A percentile compares a stretch with the other conserved stretches of the same genome.
phyloP scores from a whole-genome alignment of 1,140 invertebrate species.

The Thaumatotibia leucotreta region DNA sequence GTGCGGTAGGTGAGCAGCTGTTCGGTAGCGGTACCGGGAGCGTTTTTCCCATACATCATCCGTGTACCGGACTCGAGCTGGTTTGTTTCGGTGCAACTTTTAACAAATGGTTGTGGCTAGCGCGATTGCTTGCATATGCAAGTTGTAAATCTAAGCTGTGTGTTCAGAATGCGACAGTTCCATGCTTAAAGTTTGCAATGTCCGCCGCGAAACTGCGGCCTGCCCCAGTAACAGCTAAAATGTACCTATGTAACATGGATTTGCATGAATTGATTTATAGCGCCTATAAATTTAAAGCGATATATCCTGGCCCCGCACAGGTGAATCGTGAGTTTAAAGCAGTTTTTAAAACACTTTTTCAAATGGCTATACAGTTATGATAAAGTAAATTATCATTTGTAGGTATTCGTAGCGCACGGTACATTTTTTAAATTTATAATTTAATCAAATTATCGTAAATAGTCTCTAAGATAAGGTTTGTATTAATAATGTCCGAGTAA shows the following conservation, averaged over 20 bases:
- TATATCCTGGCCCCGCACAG: not conserved
- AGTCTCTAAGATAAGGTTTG: no score
- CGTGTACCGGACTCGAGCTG: constrained; percentile 28
- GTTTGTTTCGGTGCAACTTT: constrained; percentile 12
- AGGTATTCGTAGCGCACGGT: no score
- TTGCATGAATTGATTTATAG: not conserved
- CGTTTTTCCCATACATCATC: constrained; percentile 59
- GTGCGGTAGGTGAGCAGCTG: constrained; percentile 59
- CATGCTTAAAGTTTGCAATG: constrained; percentile 5
- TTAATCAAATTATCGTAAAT: not conserved
- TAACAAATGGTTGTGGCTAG: constrained; percentile 10
- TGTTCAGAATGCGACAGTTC: not conserved
- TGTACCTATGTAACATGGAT: not conserved
- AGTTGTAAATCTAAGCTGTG: constrained; percentile 7
- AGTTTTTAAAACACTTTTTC: constrained; percentile 31
- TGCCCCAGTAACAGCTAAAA: not conserved
- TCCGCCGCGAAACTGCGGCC: not conserved
- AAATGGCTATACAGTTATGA: no score
- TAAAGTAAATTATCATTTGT: constrained; percentile 31
- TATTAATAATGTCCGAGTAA: no score
- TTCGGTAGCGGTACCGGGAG: constrained; percentile 32
- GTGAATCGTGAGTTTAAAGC: not conserved
- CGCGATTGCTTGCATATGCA: constrained; percentile 12
- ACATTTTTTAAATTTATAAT: not conserved
- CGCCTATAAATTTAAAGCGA: not conserved